Base-by-base conservation (phyloP, 2,888 invertebrate species). In the Adela reaumurella region DNA sequence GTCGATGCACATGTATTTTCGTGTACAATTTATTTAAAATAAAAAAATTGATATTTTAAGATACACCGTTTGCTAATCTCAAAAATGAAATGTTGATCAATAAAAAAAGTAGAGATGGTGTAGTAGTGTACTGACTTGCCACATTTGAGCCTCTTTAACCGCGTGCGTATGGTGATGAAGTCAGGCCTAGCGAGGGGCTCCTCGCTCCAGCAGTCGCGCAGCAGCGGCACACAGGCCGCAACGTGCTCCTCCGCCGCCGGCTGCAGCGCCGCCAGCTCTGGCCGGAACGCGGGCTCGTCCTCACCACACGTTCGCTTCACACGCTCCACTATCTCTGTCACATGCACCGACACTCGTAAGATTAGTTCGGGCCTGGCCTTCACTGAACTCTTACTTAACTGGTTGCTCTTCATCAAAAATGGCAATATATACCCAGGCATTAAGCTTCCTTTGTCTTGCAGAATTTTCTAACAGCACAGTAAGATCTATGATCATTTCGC, bases 121-220 rank as follows among this genome's bases (percentile, higher is more conserved):
- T 4, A 6, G 46, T 44, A 4, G 5, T 16, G 5, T n/a, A 83
- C 87, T 83, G 63, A 91, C 91, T 89, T 86, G 65, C 95, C 95
- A 51, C 91, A 85, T 68, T 88, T 90, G 89, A 97, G 89, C 66
- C 89, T 89, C 79, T 96, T 95, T 57, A 97, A 83, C 43, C 90
- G 83, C 48, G 73, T 77, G 61, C 94, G 81, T 57, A 97, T 88
- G 48, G 82, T 82, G 57, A 86, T 83, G 70, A 96, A 94, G 68
- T 95, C 96, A 0, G 95, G 96, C 55, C 97, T 77, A 10, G 76
- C 62, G 51, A 89, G 89, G 1, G 95, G 92, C 59, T 86, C 85
- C 65, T 96, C 95, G 17, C 87, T 82, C 96, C 96, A 97, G 66
- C 94, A 93, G 62, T 93, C 93, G 60, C 83, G 84, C 83, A 97